Evolutionary conservation across 2,797 vertebrate genomes (phyloP).

Genomic region (Peromyscus aztecus): DNA sequence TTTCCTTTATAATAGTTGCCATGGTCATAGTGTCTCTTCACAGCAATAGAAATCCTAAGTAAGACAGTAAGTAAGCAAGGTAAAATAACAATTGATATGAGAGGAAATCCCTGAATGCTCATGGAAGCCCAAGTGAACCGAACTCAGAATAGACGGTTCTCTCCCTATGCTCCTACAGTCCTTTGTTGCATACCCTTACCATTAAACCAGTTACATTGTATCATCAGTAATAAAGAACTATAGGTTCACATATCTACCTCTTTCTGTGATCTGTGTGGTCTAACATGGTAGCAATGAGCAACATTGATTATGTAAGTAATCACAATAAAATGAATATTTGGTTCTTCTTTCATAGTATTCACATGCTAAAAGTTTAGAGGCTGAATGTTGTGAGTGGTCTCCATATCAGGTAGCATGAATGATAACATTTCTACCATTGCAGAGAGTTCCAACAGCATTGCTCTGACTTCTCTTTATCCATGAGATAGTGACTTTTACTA

Average conservation of each 20-base stretch:
- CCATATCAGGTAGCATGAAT: neutral
- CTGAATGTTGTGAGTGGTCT: neutral
- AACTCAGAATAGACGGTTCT: neutral
- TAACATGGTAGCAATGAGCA: neutral
- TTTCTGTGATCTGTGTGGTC: neutral
- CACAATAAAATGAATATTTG: neutral
- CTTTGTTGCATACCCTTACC: neutral
- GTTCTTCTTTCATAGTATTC: neutral
- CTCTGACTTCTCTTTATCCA: neutral
- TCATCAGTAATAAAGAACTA: neutral
- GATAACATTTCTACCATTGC: neutral
- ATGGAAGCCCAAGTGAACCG: neutral
- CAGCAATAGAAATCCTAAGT: neutral
- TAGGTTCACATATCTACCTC: neutral
- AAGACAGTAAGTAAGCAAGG: neutral
- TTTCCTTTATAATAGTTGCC: neutral
- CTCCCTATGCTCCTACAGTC: neutral
- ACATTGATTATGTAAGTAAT: constrained; percentile 20
- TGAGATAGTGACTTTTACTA: neutral
- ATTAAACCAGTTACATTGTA: neutral
- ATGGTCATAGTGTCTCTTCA: neutral
- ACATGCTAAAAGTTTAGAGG: neutral
- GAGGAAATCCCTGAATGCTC: neutral
- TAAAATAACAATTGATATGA: neutral
- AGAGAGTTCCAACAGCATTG: neutral